Base-by-base conservation (phyloP, 1,140 invertebrate species). In the Tetragonula clypearis region DNA sequence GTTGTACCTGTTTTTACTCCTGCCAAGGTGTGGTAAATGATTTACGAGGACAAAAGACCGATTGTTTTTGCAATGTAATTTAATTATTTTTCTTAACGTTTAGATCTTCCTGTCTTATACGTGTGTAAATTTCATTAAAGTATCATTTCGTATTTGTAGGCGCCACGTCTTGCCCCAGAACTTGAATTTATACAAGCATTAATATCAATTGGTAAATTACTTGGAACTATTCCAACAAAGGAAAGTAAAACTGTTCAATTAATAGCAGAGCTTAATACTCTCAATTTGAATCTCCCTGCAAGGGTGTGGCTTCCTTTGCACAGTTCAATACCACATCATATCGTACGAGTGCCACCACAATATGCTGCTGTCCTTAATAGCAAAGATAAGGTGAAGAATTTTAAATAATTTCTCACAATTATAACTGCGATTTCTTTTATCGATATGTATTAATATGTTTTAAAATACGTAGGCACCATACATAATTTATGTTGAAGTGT, bases 321-420 rank as follows among this genome's bases (percentile, higher is more conserved):
- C 91, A 96, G 96, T 88, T 94, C 95, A 80, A 94, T 96, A 80
- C 96, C 96, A 65, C 98, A 98, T 95, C 97, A 99, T 92, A 97
- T 99, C 88, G 97, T 99, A 60, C 95, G 98, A 91, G 98, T 99
- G 93, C 98, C 99, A 56, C 98, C 99, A 84, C 98, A 98, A 90
- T 98, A 98, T 89, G 98, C 99, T 72, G 99, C 99, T 77, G 99
- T 99, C 71, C 97, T 99, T 76, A 99, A 99, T 94, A 99, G 99
- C 75, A 99, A 99, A 96, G 99, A 99, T 94, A 99, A 99, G 96
- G 97, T 98, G 56, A 84, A 72, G 12, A 53, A 26, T 49, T 58
- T 76, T 62, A 23, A n/a, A 35, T 19, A 6, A 55, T 30, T 55
- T 55, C 11, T 23, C 35, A 23, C 14, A 15, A 15, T 60, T 4